Conservation (phyloP, 2,797 vertebrate species). For the Falco peregrinus region DNA sequence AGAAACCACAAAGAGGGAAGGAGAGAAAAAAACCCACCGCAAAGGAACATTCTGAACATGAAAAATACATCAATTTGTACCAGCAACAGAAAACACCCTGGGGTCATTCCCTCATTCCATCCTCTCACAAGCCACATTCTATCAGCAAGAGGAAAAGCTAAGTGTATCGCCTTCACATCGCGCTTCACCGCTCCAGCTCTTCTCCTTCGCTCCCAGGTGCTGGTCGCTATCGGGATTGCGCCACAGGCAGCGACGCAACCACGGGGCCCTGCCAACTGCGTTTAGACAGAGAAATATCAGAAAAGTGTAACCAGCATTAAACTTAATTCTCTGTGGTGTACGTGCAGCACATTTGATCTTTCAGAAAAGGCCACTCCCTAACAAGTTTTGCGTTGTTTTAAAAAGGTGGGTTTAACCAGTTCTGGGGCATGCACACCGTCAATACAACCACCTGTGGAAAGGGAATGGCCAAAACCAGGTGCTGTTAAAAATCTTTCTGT, state of each 20-base stretch:
- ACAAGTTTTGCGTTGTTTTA: background rate
- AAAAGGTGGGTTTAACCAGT: background rate
- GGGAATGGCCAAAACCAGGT: background rate
- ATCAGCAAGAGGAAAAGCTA: background rate
- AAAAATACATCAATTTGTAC: background rate
- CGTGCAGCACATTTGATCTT: background rate
- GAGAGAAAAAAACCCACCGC: background rate
- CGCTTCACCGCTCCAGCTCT: background rate
- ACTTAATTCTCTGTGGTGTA: background rate
- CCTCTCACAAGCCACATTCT: background rate
- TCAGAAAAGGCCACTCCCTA: background rate
- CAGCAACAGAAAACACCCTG: background rate
- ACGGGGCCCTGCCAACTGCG: background rate
- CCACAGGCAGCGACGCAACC: background rate
- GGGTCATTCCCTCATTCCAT: background rate
- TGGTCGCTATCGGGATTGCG: background rate
- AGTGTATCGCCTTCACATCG: background rate
- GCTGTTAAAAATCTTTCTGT: background rate
- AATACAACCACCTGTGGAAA: background rate
- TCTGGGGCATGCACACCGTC: background rate
- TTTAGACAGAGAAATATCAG: background rate
- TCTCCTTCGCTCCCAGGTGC: background rate
- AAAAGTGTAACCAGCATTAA: background rate
- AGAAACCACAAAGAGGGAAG: background rate
- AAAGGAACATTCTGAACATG: background rate